Percentiles rank a stretch among this genome's conserved stretches.
phyloP scores from a whole-genome alignment of 1,140 invertebrate genomes.

The Antheraea pernyi region DNA sequence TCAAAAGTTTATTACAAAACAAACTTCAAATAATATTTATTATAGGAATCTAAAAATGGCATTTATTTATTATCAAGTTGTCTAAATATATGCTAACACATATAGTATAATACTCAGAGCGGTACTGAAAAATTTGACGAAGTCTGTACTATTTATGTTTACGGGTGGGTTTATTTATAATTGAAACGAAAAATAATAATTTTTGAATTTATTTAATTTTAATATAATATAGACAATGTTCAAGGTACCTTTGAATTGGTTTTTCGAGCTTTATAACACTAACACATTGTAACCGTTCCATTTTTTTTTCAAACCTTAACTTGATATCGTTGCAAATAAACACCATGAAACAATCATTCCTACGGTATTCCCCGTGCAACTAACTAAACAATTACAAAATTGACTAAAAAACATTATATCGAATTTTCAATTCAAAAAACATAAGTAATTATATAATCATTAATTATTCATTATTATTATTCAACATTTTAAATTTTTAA shows the following conservation, averaged over 20 bases:
- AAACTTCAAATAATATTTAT: too few relatives aligned
- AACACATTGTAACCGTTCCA: constrained; percentile 70
- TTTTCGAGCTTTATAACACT: constrained; percentile 74
- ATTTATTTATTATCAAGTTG: too few relatives aligned
- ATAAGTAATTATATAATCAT: constrained; percentile 30
- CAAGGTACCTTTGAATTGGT: constrained; percentile 79
- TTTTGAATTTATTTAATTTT: constrained; percentile 78
- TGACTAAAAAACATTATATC: constrained; percentile 33
- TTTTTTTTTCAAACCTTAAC: constrained; percentile 47
- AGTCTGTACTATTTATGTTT: too few relatives aligned
- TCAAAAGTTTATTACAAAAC: too few relatives aligned
- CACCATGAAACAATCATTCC: constrained; percentile 57
- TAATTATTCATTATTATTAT: constrained; percentile 2
- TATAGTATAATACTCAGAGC: too few relatives aligned
- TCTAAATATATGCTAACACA: too few relatives aligned
- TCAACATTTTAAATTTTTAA: constrained; percentile 58
- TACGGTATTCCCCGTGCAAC: constrained; percentile 45
- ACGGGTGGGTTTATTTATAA: constrained; percentile 10
- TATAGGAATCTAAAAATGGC: too few relatives aligned
- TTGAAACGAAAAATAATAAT: constrained; percentile 46
- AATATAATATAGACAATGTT: constrained; percentile 80
- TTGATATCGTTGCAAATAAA: constrained; percentile 73
- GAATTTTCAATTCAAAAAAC: constrained; percentile 69
- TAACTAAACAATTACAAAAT: constrained; percentile 54
- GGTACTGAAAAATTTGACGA: too few relatives aligned